These are phyloP conservation scores for Oceanites oceanicus DNA, from an alignment of 2,113 vertebrate genomes.

Conservation along the genomic window DNA sequence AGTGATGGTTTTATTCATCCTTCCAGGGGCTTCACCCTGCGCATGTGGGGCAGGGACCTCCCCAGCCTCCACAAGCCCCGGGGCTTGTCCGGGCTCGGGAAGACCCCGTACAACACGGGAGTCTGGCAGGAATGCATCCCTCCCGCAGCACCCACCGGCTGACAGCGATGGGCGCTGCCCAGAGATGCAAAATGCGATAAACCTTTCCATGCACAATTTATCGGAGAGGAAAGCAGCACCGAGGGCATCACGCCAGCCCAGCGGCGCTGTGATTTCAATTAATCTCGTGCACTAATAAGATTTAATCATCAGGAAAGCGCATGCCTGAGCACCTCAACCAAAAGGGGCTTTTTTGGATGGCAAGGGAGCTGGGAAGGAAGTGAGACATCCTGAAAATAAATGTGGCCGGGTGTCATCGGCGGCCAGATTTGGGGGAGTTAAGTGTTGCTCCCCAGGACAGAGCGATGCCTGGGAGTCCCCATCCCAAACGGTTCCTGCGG, in stretches of 20 bases:
- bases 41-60: background rate
- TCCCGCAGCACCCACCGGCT: background rate
- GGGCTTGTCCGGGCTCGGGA: background rate
- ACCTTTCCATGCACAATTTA: background rate
- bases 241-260: background rate
- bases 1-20: background rate
- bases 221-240: background rate
- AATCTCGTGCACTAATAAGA: background rate
- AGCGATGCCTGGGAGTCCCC: rapidly evolving
- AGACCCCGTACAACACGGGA: background rate
- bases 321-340: background rate
- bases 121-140: background rate
- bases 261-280: background rate
- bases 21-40: background rate
- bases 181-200: rapidly evolving
- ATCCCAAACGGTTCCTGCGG: rapidly evolving
- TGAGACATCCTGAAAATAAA: background rate
- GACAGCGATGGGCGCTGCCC: background rate
- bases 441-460: background rate
- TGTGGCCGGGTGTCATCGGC: rapidly evolving
- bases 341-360: background rate
- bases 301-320: background rate
- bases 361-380: background rate
- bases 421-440: rapidly evolving
- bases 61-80: background rate